Percentiles rank a stretch among this genome's conserved stretches.
Conservation (phyloP, 2,113 vertebrate genomes). For the Spermophilus dauricus region DNA sequence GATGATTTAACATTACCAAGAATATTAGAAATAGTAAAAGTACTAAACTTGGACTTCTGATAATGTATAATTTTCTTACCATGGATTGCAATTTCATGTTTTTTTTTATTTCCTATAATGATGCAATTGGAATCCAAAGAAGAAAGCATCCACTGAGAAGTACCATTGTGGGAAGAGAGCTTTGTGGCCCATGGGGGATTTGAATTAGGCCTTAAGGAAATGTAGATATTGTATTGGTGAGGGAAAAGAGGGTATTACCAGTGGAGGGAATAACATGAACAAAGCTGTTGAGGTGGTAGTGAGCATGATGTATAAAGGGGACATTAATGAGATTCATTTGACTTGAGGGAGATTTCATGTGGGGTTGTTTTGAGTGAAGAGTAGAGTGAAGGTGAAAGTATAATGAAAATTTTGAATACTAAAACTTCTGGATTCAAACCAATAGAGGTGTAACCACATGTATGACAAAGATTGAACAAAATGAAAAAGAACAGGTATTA, state of each 20-base stretch:
- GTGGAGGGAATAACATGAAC: not conserved
- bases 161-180: not conserved
- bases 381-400: slow-evolving; percentile 18
- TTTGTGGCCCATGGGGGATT: not conserved
- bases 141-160: not conserved
- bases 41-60: not conserved
- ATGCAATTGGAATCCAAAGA: not conserved
- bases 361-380: not conserved
- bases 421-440: not conserved
- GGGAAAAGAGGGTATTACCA: not conserved
- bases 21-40: not conserved
- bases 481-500: slow-evolving; percentile 16
- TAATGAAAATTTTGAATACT: not conserved
- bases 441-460: not conserved
- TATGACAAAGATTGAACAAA: slow-evolving; percentile 6
- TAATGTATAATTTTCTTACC: slow-evolving; percentile 34
- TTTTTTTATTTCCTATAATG: not conserved
- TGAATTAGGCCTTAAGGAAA: not conserved
- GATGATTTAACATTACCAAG: slow-evolving; percentile 51
- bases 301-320: not conserved
- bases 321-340: slow-evolving; percentile 11
- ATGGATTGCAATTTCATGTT: not conserved
- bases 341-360: not conserved
- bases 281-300: not conserved
- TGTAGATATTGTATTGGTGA: not conserved